phyloP scores from a whole-genome alignment of 1,140 invertebrate genomes.

The Aphelinus atriplicis region DNA sequence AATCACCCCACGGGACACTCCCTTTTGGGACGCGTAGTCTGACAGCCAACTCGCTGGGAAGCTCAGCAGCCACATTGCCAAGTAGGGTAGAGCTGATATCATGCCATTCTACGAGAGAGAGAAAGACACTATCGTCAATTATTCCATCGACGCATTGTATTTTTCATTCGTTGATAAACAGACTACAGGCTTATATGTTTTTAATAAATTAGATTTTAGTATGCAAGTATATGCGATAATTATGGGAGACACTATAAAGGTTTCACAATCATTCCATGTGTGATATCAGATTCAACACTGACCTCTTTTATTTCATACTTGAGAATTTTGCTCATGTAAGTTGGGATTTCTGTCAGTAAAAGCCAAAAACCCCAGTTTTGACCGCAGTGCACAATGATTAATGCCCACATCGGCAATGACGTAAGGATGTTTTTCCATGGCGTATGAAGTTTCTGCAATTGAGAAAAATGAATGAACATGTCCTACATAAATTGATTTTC shows the following conservation, averaged over 20 bases:
- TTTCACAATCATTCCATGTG: neutral
- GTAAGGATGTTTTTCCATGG: slow-evolving; percentile 83
- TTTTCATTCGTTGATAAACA: no score
- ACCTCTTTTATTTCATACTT: slow-evolving; percentile 80
- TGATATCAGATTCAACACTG: slow-evolving; percentile 32
- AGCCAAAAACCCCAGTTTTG: slow-evolving; percentile 96
- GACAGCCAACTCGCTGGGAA: slow-evolving; percentile 73
- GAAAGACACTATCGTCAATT: no score
- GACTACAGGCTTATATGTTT: no score
- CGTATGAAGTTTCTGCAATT: slow-evolving; percentile 61
- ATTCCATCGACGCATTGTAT: no score
- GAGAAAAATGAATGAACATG: no score
- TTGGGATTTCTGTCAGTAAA: slow-evolving; percentile 89
- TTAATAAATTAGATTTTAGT: no score
- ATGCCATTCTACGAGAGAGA: slow-evolving; percentile 72
- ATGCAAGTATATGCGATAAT: no score
- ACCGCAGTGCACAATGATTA: slow-evolving; percentile 84
- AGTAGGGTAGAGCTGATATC: slow-evolving; percentile 82
- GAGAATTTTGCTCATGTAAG: slow-evolving; percentile 86
- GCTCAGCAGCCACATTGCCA: slow-evolving; percentile 76
- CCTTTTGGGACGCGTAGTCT: slow-evolving; percentile 70
- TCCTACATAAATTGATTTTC: no score
- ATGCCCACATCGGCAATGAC: slow-evolving; percentile 83
- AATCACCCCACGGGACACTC: slow-evolving; percentile 65
- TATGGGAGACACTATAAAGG: no score